Conservation (phyloP, 1,140 invertebrate genomes). For the Drosophila baimaii region DNA sequence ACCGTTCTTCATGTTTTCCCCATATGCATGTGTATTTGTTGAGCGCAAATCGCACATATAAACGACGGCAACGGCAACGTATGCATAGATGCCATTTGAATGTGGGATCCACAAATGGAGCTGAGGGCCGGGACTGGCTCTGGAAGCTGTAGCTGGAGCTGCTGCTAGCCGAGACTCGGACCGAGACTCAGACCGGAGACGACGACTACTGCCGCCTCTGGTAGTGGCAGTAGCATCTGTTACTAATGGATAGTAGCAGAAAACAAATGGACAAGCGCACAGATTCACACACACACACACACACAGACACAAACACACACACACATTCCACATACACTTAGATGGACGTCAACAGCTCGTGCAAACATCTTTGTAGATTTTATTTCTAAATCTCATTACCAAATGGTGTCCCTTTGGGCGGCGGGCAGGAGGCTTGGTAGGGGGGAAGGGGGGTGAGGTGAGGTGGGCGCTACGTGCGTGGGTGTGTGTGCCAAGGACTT, state of each 20-base stretch:
- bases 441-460: neutral
- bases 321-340: slow-evolving; percentile 4
- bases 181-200: neutral
- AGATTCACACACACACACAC: slow-evolving; percentile 54
- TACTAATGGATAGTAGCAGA: slow-evolving; percentile 79
- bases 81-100: slow-evolving; percentile 75
- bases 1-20: slow-evolving; percentile 18
- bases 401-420: slow-evolving; percentile 75
- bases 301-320: slow-evolving; percentile 6
- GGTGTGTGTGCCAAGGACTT: slow-evolving; percentile 34
- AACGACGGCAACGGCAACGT: slow-evolving; percentile 53
- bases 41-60: slow-evolving; percentile 49
- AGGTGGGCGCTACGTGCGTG: slow-evolving; percentile 16
- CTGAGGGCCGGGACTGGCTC: slow-evolving; percentile 15
- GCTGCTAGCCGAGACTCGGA: neutral
- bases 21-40: slow-evolving; percentile 38
- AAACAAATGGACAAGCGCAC: slow-evolving; percentile 77
- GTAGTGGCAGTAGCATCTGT: slow-evolving; percentile 75
- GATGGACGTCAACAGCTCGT: slow-evolving; percentile 74
- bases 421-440: no score
- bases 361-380: slow-evolving; percentile 82
- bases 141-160: neutral
- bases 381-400: slow-evolving; percentile 82
- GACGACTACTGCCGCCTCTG: slow-evolving; percentile 51
- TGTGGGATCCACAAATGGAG: slow-evolving; percentile 45